Evolutionary conservation across 2,888 invertebrate species (phyloP).

Genomic region (Petrophora chlorosata): DNA sequence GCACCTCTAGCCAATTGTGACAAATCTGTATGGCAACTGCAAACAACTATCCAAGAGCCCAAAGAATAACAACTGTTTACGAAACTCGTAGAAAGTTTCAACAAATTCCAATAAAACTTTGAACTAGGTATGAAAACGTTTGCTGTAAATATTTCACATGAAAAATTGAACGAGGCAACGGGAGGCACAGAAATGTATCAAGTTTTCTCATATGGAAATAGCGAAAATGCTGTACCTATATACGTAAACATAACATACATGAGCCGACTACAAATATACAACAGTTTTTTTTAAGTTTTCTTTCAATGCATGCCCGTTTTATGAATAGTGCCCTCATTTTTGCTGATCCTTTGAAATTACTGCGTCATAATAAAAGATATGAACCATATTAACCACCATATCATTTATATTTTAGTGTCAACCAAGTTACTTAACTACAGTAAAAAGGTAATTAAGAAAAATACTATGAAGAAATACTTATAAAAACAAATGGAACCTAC

Average conservation of each 20-base stretch:
- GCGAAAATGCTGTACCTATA: not conserved
- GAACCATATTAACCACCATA: not conserved
- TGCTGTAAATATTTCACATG: conserved; percentile 15
- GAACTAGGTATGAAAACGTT: conserved; percentile 10
- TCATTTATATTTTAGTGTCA: no score
- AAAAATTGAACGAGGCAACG: conserved; percentile 15
- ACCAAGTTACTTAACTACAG: no score
- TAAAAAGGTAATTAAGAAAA: no score
- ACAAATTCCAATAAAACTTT: conserved; percentile 15
- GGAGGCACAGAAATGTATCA: conserved; percentile 38
- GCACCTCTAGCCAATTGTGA: conserved; percentile 21
- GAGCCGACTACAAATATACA: conserved; percentile 8
- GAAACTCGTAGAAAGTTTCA: conserved; percentile 14
- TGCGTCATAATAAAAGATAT: not conserved
- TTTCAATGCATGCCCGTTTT: not conserved
- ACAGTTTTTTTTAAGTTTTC: conserved; percentile 7
- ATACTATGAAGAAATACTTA: no score
- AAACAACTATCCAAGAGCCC: conserved; percentile 5
- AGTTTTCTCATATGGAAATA: conserved; percentile 62
- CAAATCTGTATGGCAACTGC: conserved; percentile 7
- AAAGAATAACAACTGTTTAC: conserved; percentile 18
- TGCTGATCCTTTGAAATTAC: not conserved
- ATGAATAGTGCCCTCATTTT: not conserved
- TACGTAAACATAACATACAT: no score
- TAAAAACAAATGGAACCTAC: no score